A percentile compares a stretch with the other conserved stretches of the same genome.
These are phyloP conservation scores for Heliconius hewitsoni DNA, from an alignment of 1,140 invertebrate species.

Conservation along the genomic window DNA sequence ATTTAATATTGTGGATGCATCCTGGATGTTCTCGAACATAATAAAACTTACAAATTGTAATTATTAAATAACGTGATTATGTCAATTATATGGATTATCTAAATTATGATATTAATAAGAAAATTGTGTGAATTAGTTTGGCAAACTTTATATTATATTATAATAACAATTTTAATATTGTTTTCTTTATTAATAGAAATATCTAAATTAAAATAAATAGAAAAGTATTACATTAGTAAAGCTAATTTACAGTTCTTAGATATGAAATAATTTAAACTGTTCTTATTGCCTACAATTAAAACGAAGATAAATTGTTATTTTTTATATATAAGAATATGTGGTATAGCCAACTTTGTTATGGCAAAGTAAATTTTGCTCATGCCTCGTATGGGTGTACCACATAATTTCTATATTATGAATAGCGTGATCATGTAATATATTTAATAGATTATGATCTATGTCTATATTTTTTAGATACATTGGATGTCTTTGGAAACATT, in stretches of 20 bases:
- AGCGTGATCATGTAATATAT: background rate
- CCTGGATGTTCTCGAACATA: too few species aligned
- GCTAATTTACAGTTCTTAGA: background rate
- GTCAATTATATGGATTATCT: background rate
- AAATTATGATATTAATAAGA: background rate
- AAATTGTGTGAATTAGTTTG: too few species aligned
- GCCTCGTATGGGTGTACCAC: background rate
- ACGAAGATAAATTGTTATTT: conserved; percentile 7
- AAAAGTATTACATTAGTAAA: background rate
- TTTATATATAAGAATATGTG: background rate
- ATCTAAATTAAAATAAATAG: background rate
- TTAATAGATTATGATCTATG: background rate
- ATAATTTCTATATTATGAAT: background rate
- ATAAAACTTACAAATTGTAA: background rate
- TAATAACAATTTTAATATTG: background rate
- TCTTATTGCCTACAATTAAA: background rate
- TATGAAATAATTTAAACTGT: background rate
- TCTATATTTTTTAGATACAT: background rate
- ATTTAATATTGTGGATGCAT: too few species aligned
- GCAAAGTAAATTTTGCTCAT: background rate
- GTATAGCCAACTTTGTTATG: background rate
- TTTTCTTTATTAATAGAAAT: background rate
- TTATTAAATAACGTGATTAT: background rate
- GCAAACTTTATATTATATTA: background rate
- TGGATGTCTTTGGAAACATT: background rate